phyloP scores from a whole-genome alignment of 2,888 invertebrate genomes.

The Eupeodes latifasciatus region DNA sequence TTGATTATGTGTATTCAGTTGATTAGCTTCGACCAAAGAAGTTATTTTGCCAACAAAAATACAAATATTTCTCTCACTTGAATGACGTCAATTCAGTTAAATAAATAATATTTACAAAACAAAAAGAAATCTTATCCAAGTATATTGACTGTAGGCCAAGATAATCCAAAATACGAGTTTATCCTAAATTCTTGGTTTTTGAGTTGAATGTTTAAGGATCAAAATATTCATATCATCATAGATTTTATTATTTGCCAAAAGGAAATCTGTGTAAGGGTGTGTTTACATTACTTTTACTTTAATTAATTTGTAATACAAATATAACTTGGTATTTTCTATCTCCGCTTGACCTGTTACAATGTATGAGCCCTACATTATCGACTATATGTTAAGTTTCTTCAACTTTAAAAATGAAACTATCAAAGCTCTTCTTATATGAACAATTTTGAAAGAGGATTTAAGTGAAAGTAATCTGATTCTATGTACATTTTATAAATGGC shows the following conservation, averaged over 20 bases:
- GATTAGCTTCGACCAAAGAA: conserved; percentile 15
- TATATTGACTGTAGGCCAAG: background rate
- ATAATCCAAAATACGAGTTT: conserved; percentile 12
- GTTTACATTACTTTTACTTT: too few relatives aligned
- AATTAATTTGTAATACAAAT: too few relatives aligned
- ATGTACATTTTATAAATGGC: too few relatives aligned
- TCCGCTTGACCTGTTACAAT: too few relatives aligned
- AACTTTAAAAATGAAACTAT: too few relatives aligned
- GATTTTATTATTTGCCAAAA: conserved; percentile 13
- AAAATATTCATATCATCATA: background rate
- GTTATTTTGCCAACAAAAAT: background rate
- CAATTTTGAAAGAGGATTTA: too few relatives aligned
- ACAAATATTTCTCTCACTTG: background rate
- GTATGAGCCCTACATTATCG: too few relatives aligned
- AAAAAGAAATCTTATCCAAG: background rate
- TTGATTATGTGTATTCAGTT: conserved; percentile 27
- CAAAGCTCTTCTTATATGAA: too few relatives aligned
- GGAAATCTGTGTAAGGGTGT: background rate
- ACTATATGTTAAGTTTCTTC: too few relatives aligned
- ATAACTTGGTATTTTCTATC: too few relatives aligned
- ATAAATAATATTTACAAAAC: background rate
- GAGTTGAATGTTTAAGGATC: conserved; percentile 2
- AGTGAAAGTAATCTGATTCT: too few relatives aligned
- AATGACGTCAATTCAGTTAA: background rate
- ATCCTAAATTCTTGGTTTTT: background rate